phyloP scores from a whole-genome alignment of 2,797 vertebrate species.

The Poeciliopsis gracilis region DNA sequence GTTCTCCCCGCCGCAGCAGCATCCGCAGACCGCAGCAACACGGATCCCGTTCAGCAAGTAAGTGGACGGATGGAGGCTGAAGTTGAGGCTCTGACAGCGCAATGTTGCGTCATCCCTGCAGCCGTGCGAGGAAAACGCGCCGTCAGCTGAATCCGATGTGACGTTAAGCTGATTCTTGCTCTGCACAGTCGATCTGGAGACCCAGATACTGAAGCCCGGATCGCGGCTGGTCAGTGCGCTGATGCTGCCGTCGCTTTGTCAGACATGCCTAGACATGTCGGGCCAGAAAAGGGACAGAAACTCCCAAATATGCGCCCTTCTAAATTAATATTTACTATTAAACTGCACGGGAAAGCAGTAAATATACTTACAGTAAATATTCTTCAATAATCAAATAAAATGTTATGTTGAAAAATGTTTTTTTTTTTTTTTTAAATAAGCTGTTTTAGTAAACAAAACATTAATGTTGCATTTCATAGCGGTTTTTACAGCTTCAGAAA shows the following conservation, averaged over 20 bases:
- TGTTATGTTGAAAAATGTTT: neutral
- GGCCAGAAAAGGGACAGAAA: neutral
- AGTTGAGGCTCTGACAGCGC: neutral
- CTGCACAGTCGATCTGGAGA: no score
- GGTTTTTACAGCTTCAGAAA: neutral
- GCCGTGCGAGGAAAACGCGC: slow-evolving; percentile 6
- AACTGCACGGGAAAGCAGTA: neutral
- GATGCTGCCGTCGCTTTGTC: neutral
- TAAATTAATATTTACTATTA: neutral
- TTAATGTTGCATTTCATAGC: neutral
- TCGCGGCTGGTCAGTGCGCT: neutral
- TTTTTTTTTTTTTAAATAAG: neutral
- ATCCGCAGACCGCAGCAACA: slow-evolving; percentile 51
- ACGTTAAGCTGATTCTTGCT: no score
- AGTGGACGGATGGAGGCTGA: neutral
- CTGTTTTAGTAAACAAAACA: neutral
- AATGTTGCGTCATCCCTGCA: slow-evolving; percentile 49
- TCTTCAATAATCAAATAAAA: neutral
- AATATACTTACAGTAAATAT: neutral
- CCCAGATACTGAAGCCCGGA: no score
- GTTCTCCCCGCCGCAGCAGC: slow-evolving; percentile 25
- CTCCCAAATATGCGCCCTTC: neutral
- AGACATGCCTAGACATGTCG: slow-evolving; percentile 28
- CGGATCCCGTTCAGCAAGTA: slow-evolving; percentile 61
- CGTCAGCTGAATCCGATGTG: neutral